Conservation (phyloP, 2,113 vertebrate species). For the Strix aluco region DNA sequence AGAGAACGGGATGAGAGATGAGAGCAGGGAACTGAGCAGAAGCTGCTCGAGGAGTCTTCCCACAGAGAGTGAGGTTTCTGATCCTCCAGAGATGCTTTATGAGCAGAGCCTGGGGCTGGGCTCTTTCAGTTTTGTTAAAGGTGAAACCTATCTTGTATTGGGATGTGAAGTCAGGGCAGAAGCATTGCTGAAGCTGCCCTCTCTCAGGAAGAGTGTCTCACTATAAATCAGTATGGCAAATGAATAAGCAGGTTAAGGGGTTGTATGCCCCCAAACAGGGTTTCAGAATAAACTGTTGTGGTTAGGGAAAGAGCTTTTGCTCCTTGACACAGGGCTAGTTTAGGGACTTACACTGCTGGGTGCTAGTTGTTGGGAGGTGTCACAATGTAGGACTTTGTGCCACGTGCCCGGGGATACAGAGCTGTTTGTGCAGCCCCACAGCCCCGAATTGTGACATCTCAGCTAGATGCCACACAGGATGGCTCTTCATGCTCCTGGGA, state of each 20-base stretch:
- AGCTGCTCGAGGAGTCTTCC: neutral
- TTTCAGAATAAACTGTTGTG: neutral
- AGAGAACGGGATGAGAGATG: neutral
- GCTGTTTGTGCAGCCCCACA: neutral
- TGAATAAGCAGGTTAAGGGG: neutral
- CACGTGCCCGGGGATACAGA: accelerated
- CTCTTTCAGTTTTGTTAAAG: neutral
- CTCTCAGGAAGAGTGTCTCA: neutral
- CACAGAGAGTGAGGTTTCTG: neutral
- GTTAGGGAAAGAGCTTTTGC: neutral
- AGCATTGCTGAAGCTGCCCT: neutral
- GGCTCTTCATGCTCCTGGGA: accelerated
- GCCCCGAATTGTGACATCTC: neutral
- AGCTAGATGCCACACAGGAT: neutral
- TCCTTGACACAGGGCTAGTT: neutral
- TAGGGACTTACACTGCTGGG: neutral
- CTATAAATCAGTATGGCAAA: neutral
- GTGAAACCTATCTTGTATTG: neutral
- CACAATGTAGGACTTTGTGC: accelerated
- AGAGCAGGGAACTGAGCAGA: neutral
- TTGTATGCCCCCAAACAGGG: neutral
- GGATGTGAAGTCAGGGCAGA: neutral
- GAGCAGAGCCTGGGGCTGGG: neutral
- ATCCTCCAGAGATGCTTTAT: neutral
- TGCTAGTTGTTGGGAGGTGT: neutral